Evolutionary conservation across 1,140 invertebrate genomes (phyloP).

Genomic region (Elymnias hypermnestra): DNA sequence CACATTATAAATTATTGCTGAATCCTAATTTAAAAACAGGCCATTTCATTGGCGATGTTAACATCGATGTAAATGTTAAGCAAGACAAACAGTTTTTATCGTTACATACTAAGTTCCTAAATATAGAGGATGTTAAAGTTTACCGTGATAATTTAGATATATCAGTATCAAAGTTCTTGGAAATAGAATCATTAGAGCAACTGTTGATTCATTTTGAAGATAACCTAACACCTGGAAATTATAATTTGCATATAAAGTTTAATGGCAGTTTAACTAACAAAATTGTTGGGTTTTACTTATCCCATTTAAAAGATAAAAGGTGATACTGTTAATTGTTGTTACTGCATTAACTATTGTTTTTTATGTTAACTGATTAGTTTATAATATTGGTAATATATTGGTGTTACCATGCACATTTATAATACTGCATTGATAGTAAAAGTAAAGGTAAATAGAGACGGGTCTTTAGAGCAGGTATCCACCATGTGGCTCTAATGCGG

Average conservation of each 20-base stretch:
- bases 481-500: too few relatives aligned
- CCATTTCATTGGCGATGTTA: constrained; percentile 83
- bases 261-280: constrained; percentile 70
- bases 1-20: constrained; percentile 85
- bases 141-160: constrained; percentile 36
- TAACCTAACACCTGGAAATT: constrained; percentile 36
- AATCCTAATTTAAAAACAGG: constrained; percentile 83
- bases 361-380: too few relatives aligned
- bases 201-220: constrained; percentile 46
- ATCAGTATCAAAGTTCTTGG: constrained; percentile 37
- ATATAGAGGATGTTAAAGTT: constrained; percentile 64
- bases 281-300: constrained; percentile 74
- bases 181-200: constrained; percentile 49
- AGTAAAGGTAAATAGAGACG: too few relatives aligned
- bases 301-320: constrained; percentile 48
- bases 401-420: too few relatives aligned
- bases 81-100: constrained; percentile 79
- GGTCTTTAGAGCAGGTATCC: too few relatives aligned
- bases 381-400: too few relatives aligned
- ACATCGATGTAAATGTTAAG: constrained; percentile 75
- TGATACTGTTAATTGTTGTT: too few relatives aligned
- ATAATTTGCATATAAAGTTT: constrained; percentile 62
- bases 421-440: too few relatives aligned
- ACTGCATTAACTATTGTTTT: too few relatives aligned
- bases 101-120: constrained; percentile 83